phyloP scores from a whole-genome alignment of 2,888 invertebrate genomes.

The Cryptops parisi region DNA sequence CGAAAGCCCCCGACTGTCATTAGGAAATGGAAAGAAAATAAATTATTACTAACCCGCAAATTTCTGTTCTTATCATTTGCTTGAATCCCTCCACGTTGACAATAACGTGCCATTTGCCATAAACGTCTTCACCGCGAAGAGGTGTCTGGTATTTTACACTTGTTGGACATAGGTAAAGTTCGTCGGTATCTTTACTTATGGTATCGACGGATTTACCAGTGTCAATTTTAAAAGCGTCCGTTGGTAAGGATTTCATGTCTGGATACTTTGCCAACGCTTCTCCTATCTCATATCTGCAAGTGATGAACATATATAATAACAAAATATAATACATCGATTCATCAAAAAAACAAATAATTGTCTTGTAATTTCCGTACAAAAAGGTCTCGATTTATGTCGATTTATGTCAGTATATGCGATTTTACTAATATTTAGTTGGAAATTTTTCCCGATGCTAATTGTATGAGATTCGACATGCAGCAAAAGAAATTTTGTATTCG shows the following conservation, averaged over 20 bases:
- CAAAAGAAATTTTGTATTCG: too few species aligned
- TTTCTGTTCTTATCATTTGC: conserved; percentile 6
- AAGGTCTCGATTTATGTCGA: too few species aligned
- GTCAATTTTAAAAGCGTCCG: background rate
- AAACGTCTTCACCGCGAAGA: background rate
- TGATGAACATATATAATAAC: too few species aligned
- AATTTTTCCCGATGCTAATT: too few species aligned
- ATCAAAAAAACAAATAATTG: background rate
- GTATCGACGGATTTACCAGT: conserved; percentile 4
- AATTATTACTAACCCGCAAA: conserved; percentile 2
- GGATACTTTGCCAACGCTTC: background rate
- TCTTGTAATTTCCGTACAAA: background rate
- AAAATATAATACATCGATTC: too few species aligned
- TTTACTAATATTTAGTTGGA: too few species aligned
- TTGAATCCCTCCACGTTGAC: conserved; percentile 7
- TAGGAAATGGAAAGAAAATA: background rate
- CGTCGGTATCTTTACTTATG: background rate
- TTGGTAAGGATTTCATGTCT: background rate
- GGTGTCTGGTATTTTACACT: background rate
- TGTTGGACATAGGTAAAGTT: background rate
- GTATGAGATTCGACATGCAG: too few species aligned
- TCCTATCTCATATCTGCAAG: background rate
- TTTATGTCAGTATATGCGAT: too few species aligned
- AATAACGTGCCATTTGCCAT: conserved; percentile 5
- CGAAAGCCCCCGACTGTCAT: too few species aligned